phyloP scores from a whole-genome alignment of 2,797 vertebrate species.

The Myiotriccus ornatus region DNA sequence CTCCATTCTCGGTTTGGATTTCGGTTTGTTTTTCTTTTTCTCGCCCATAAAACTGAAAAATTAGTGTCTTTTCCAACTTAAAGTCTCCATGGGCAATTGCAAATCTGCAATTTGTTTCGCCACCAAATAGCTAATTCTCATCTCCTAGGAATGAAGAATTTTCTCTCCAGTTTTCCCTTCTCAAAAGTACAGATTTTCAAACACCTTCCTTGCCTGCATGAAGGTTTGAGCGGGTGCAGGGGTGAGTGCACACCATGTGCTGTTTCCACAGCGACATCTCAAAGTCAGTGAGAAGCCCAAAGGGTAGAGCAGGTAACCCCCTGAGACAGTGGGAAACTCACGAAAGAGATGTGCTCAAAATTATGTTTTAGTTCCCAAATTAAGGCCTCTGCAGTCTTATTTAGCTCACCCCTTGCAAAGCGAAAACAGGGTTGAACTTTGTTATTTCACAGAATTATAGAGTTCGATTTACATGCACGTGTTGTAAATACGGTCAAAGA shows the following conservation, averaged over 20 bases:
- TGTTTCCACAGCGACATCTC: background rate
- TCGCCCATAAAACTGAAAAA: background rate
- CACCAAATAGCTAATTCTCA: background rate
- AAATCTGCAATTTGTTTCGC: background rate
- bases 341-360: background rate
- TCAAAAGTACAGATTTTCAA: background rate
- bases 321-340: background rate
- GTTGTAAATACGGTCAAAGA: background rate
- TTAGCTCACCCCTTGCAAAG: background rate
- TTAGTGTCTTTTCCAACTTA: background rate
- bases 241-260: rapidly evolving
- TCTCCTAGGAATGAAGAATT: background rate
- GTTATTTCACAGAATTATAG: too few species aligned
- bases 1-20: background rate
- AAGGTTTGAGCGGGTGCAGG: background rate
- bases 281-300: background rate
- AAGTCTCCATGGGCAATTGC: background rate
- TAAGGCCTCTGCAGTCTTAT: background rate
- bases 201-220: background rate
- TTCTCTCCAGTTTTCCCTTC: background rate
- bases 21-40: background rate
- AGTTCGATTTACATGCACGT: background rate
- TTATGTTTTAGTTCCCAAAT: background rate
- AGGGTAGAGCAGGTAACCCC: background rate
- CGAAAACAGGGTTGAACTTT: background rate